A percentile compares a stretch with the other conserved stretches of the same genome.
Conservation (phyloP, 2,113 vertebrate species). For the Columba livia region DNA sequence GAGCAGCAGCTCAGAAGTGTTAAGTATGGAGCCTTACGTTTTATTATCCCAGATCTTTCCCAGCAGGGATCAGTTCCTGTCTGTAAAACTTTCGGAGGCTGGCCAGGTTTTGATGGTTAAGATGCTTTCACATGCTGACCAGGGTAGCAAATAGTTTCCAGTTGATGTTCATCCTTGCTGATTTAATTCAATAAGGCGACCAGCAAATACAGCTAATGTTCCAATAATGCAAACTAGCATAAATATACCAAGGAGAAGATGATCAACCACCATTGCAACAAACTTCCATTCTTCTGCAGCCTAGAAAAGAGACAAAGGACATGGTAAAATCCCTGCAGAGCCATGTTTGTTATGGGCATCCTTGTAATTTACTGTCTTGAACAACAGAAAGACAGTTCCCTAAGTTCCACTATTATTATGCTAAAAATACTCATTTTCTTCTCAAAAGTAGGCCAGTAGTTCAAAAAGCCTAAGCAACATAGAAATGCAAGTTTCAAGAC, state of each 20-base stretch:
- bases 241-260: constrained; percentile 95
- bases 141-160: neutral
- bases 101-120: neutral
- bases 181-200: constrained; percentile 94
- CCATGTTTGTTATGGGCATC: neutral
- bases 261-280: constrained; percentile 97
- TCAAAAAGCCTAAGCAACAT: neutral
- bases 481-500: neutral
- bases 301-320: constrained; percentile 70
- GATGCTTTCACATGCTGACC: neutral
- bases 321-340: neutral
- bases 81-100: neutral
- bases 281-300: constrained; percentile 98
- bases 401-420: neutral
- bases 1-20: neutral
- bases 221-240: constrained; percentile 96
- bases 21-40: neutral
- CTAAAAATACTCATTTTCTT: neutral
- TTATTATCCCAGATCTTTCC: neutral
- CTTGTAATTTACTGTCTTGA: neutral
- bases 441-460: neutral
- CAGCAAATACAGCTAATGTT: constrained; percentile 91
- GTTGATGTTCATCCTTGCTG: constrained; percentile 78
- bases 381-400: neutral
- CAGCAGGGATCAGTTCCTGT: neutral